Evolutionary conservation across 1,140 invertebrate species (phyloP).

Genomic region (Parapsyche elsis): DNA sequence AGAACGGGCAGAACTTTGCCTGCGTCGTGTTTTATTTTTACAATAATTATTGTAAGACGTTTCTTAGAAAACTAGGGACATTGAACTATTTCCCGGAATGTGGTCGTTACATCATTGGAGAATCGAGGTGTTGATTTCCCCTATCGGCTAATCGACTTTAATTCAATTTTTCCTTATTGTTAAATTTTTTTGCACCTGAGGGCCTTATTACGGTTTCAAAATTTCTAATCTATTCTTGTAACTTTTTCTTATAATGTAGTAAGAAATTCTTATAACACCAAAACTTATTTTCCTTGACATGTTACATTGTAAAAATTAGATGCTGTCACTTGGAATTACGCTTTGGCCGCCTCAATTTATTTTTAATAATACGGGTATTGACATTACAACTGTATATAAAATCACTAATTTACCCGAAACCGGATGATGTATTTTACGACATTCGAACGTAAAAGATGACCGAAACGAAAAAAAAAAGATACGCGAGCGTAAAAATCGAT

Average conservation of each 20-base stretch:
- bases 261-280: no score
- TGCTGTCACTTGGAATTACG: no score
- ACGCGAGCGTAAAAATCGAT: no score
- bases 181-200: no score
- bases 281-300: no score
- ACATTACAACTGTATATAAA: neutral
- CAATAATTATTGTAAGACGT: neutral
- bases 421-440: no score
- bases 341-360: neutral
- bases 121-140: neutral
- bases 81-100: conserved; percentile 23
- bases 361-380: neutral
- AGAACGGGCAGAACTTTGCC: neutral
- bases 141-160: neutral
- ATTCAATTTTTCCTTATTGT: conserved; percentile 13
- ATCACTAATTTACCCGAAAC: neutral
- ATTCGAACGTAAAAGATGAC: no score
- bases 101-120: neutral
- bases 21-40: conserved; percentile 13
- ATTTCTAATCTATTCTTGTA: no score
- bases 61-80: conserved; percentile 2
- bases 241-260: no score
- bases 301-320: no score
- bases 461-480: no score
- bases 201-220: no score